Evolutionary conservation across 2,113 vertebrate genomes (phyloP), one percentile per base, ranked within the genome.

Genomic region (Hemicordylus capensis): DNA sequence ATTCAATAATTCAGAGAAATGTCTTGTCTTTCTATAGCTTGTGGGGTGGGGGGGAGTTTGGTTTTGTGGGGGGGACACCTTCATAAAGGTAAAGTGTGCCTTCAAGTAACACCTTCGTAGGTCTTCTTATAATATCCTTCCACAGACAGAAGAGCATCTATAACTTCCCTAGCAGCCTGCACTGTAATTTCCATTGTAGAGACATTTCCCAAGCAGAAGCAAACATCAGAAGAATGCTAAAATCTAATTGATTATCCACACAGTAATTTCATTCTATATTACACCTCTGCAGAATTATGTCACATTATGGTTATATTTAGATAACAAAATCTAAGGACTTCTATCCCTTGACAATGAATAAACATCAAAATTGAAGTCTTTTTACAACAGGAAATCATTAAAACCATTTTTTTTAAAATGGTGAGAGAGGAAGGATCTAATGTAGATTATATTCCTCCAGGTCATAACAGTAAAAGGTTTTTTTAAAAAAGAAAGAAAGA

Each of bases 301-400:
- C 89, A 81, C 85, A 61, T 11, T 46, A 20, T 44, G 78, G 56
- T 46, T 79, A 34, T 85, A 89, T 85, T 88, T 70, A 1, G 0
- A 31, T 70, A 76, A 59, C 64, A 83, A 90, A 48, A 83, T 20
- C 66, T 8, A 77, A 6, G 56, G 84, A 79, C 11, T 44, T 61
- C 24, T 85, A 31, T 80, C 67, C 67, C 76, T 72, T 73, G 56
- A 72, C 72, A 58, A 76, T 64, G 67, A 70, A 80, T 85, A 85
- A 85, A 80, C 76, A 85, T 63, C 56, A 73, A 37, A 90, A 76
- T 44, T 37, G 64, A 66, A 75, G 72, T 63, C 44, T 87, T 11
- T 59, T 74, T 80, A 34, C 64, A 82, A 76, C 44, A 90, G 37
- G 12, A 5, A 54, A 85, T 76, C 70, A 17, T 63, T 81, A 86